Base-by-base conservation (phyloP, 2,113 vertebrate species). In the Nothoprocta perdicaria region DNA sequence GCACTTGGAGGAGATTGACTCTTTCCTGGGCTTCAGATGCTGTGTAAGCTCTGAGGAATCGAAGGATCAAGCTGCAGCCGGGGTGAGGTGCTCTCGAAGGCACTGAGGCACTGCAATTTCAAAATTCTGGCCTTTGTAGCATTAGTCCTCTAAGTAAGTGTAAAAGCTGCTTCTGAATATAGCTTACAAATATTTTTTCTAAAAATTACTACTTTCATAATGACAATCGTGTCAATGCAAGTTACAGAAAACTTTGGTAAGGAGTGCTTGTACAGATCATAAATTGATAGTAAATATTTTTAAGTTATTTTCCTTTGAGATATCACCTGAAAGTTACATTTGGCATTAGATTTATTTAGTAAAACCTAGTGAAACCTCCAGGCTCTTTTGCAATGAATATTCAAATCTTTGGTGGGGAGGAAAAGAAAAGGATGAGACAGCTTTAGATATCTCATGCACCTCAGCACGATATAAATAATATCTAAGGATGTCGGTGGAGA, bases 301-400 rank as follows among this genome's bases (percentile, higher is more conserved):
- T 58, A 63, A 84, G 53, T 48, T 0, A 27, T 77, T 86, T 89
- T 62, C 24, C 26, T 10, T 80, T 68, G 16, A 52, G 82, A 61
- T 12, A n/a, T 26, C 33, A 63, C n/a, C 7, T 18, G 65, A 31
- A 83, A 71, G n/a, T 73, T 73, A 38, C 40, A 45, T 40, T 87
- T 86, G n/a, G 31, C 57, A 52, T 16, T 86, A 26, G 60, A 27
- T 38, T 87, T 89, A 24, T 78, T 75, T 90, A 18, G 38, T 82
- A 68, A 3, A 55, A 5, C 33, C 1, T 33, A 22, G 41, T 66
- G 23, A 71, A 91, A 9, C n/a, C 48, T 6, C 0, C 31, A 41
- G 12, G 24, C 6, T 65, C 13, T 73, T 79, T 58, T 12, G 23
- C 23, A 18, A 6, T 48, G 40, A 35, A 5, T 14, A 26, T 31